Conservation (phyloP, 2,888 invertebrate genomes). For the Phyllotreta cruciferae region DNA sequence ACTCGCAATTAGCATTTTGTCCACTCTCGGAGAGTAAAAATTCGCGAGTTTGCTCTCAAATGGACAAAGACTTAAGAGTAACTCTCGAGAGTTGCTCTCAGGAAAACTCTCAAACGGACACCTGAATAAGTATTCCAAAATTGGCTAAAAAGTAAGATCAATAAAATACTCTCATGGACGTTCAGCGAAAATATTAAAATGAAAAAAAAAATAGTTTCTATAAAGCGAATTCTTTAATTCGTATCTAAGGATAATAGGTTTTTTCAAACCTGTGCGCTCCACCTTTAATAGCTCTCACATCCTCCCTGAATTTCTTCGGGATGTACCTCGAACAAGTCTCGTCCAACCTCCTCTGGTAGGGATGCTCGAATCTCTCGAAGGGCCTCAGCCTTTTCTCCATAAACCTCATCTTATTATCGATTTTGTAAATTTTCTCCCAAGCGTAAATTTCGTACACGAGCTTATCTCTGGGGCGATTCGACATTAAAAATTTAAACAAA, state of each 20-base stretch:
- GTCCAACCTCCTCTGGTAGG: constrained; percentile 69
- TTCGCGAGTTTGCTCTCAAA: too few relatives aligned
- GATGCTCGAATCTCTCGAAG: constrained; percentile 72
- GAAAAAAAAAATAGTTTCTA: neutral
- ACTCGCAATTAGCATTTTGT: too few relatives aligned
- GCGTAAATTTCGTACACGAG: constrained; percentile 73
- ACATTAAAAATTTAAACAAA: constrained; percentile 71
- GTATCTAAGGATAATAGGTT: constrained; percentile 71
- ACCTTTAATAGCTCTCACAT: constrained; percentile 67
- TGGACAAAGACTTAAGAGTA: too few relatives aligned
- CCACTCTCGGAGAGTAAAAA: too few relatives aligned
- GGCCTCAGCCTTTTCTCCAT: constrained; percentile 73
- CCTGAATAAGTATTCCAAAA: too few relatives aligned
- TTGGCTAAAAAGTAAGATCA: too few relatives aligned
- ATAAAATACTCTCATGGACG: too few relatives aligned
- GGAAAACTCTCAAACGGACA: too few relatives aligned
- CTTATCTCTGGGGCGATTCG: constrained; percentile 71
- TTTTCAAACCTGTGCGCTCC: constrained; percentile 64
- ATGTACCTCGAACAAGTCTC: constrained; percentile 74
- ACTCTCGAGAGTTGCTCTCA: too few relatives aligned
- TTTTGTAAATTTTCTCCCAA: constrained; percentile 87
- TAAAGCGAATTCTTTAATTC: constrained; percentile 1
- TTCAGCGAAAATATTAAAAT: too few relatives aligned
- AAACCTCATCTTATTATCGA: constrained; percentile 71
- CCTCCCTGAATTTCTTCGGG: constrained; percentile 70